Base-by-base conservation (phyloP, 1,140 invertebrate genomes). In the Tetramorium alpestre region DNA sequence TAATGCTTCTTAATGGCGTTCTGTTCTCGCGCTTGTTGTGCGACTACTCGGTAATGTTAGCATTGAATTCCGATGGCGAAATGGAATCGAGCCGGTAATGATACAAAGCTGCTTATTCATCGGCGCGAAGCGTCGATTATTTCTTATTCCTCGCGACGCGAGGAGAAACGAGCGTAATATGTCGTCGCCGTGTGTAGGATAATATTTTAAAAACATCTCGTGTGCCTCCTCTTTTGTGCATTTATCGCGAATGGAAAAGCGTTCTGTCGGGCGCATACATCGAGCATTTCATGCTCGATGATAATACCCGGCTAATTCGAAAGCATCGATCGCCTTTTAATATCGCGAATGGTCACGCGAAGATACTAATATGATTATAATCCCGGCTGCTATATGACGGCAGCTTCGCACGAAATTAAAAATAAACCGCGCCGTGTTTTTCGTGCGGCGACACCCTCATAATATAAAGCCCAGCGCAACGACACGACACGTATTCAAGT, bases 1-100 rank as follows among this genome's bases (percentile, higher is more conserved):
- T 93, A 92, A 87, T 87, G 86, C 86, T 62, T 72, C 80, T 76
- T 85, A 87, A 88, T 84, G 85, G 77, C 75, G 47, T 67, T 58
- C 60, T 75, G 80, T 84, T 72, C 47, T 85, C 82, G 44, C 22
- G 62, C 58, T n/a, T 77, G 70, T 77, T 85, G 49, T 67, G 82
- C 82, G 54, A 73, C 62, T 78, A 33, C 58, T 51, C 49, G 16
- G 56, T 44, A 65, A 64, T 82, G 33, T 84, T 73, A 75, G 33
- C 78, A 82, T 73, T 70, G 69, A 84, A 84, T 84, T 72, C 70
- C 47, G 13, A 86, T 58, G 51, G 60, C 11, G 44, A 69, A 38
- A 73, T 41, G 38, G 69, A 65, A 65, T 85, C 33, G 82, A 76
- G 28, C 49, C 33, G n/a, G 70, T 49, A 47, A 65, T 47, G 72